Conservation (phyloP, 2,113 vertebrate genomes). For the Podilymbus podiceps region DNA sequence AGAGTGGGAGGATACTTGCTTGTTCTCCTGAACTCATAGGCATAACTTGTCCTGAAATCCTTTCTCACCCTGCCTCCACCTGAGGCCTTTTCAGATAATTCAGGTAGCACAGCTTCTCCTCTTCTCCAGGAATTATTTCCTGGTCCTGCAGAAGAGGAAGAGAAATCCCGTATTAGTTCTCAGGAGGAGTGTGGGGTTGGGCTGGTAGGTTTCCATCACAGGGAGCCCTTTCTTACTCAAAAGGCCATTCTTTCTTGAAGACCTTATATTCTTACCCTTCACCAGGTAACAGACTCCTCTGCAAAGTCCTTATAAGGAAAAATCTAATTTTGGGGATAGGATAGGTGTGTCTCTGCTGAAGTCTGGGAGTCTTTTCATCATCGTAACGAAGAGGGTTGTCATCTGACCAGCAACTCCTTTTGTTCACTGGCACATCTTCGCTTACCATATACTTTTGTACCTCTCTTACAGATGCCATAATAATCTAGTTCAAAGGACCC, state of each 20-base stretch:
- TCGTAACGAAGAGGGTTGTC: not conserved
- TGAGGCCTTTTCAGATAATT: slow-evolving; percentile 32
- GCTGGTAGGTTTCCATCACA: not conserved
- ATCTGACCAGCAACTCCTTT: not conserved
- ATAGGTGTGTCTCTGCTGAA: not conserved
- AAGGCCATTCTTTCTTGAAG: not conserved
- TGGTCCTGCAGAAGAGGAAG: not conserved
- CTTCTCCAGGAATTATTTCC: not conserved
- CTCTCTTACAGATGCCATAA: slow-evolving; percentile 10
- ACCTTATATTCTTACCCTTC: not conserved
- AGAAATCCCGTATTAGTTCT: not conserved
- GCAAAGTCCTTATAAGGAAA: not conserved
- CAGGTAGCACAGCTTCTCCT: not conserved
- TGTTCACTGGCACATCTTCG: slow-evolving; percentile 15
- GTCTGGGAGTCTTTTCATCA: not conserved
- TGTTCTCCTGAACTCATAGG: slow-evolving; percentile 10
- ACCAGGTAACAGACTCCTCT: not conserved
- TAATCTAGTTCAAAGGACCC: slow-evolving; percentile 41
- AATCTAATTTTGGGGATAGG: not conserved
- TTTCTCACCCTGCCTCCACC: slow-evolving; percentile 61
- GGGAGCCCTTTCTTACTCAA: not conserved
- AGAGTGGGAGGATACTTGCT: slow-evolving; percentile 50
- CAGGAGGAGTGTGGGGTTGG: not conserved
- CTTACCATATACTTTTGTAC: not conserved
- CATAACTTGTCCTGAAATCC: slow-evolving; percentile 31